These are phyloP conservation scores for Bovichtus variegatus DNA, from an alignment of 2,797 vertebrate genomes.

Conservation along the genomic window DNA sequence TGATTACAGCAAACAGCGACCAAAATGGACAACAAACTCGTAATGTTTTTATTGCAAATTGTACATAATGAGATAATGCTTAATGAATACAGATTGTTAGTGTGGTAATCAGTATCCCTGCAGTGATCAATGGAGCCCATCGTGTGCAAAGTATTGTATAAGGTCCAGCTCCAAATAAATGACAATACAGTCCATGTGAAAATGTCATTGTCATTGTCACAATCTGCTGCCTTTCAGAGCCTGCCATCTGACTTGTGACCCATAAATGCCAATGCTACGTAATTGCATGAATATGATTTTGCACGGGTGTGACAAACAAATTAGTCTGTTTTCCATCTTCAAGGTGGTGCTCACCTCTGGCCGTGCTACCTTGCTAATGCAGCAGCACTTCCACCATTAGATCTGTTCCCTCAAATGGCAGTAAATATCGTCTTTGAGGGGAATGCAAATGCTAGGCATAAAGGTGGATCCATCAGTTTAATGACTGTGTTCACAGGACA, in stretches of 20 bases:
- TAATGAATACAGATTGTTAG: too few relatives aligned
- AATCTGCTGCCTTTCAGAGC: conserved; percentile 16
- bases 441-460: conserved; percentile 58
- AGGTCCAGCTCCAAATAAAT: not conserved
- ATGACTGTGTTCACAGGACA: conserved; percentile 65
- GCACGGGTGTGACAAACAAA: conserved; percentile 43
- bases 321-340: conserved; percentile 43
- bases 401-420: conserved; percentile 45
- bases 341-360: conserved; percentile 62
- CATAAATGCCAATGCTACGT: conserved; percentile 30
- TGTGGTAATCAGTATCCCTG: too few relatives aligned
- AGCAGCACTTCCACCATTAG: conserved; percentile 36
- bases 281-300: conserved; percentile 53
- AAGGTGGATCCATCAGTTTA: conserved; percentile 65
- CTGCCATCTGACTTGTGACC: conserved; percentile 20
- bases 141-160: too few relatives aligned
- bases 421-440: conserved; percentile 46
- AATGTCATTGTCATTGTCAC: conserved; percentile 5
- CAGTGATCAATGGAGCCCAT: too few relatives aligned
- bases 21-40: too few relatives aligned
- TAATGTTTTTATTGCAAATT: too few relatives aligned
- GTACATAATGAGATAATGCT: too few relatives aligned
- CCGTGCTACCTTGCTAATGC: not conserved
- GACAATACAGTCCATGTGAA: not conserved
- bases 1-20: too few relatives aligned